phyloP scores from a whole-genome alignment of 2,797 vertebrate species.

The Malurus splendens region DNA sequence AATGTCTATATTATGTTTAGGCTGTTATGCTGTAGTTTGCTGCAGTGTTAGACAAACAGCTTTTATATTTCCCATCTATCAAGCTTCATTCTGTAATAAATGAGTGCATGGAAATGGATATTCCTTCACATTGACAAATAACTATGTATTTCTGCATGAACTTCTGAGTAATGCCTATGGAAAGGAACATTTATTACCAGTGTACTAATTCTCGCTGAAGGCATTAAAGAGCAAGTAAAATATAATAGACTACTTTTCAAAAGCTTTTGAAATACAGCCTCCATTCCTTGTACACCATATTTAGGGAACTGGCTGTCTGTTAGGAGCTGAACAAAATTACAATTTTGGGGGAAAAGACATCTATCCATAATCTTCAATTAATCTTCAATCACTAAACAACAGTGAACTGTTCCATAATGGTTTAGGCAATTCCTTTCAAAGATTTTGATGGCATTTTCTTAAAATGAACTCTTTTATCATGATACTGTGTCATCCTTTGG shows the following conservation, averaged over 20 bases:
- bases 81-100: constrained; percentile 19
- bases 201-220: background rate
- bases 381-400: background rate
- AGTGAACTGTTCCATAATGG: background rate
- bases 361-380: background rate
- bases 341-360: background rate
- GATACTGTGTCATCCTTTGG: background rate
- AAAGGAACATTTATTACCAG: background rate
- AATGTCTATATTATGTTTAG: background rate
- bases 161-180: background rate
- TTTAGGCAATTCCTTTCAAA: background rate
- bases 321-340: background rate
- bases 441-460: background rate
- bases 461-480: constrained; percentile 15
- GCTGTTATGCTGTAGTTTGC: background rate
- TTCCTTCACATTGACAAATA: background rate
- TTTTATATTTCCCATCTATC: constrained; percentile 25
- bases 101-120: constrained; percentile 29
- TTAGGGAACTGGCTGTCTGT: background rate
- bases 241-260: background rate
- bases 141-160: constrained; percentile 31
- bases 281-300: background rate
- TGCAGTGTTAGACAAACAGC: background rate
- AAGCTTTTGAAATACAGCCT: background rate
- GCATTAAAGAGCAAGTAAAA: background rate